Evolutionary conservation across 1,140 invertebrate species (phyloP).

Genomic region (Dendroctonus ponderosae): DNA sequence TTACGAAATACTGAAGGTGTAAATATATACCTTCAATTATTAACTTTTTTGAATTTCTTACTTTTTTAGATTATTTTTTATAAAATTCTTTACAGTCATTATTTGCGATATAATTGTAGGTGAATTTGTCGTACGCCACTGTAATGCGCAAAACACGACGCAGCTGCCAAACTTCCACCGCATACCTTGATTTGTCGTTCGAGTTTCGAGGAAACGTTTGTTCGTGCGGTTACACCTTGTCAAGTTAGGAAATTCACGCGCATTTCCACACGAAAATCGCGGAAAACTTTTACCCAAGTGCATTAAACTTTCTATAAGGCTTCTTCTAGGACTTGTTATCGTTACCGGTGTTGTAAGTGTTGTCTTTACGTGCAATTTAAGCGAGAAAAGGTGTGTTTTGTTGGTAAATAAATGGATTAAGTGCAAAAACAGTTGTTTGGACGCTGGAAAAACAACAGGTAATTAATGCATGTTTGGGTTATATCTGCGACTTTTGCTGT

Average conservation of each 20-base stretch:
- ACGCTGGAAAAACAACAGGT: slow-evolving; percentile 37
- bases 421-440: slow-evolving; percentile 32
- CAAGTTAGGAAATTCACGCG: slow-evolving; percentile 25
- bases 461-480: slow-evolving; percentile 2
- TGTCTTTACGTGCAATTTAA: neutral
- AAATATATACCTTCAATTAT: too few species aligned
- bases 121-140: slow-evolving; percentile 8
- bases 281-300: slow-evolving; percentile 32
- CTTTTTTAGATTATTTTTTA: too few species aligned
- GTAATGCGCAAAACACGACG: slow-evolving; percentile 23
- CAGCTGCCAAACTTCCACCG: slow-evolving; percentile 28
- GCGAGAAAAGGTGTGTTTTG: slow-evolving; percentile 13
- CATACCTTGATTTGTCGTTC: slow-evolving; percentile 28
- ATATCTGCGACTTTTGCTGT: neutral
- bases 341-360: slow-evolving; percentile 17
- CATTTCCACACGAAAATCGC: slow-evolving; percentile 31
- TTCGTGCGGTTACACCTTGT: slow-evolving; percentile 29
- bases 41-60: too few species aligned
- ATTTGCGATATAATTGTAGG: too few species aligned
- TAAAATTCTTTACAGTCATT: too few species aligned
- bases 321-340: neutral
- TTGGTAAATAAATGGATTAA: slow-evolving; percentile 36
- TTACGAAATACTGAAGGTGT: too few species aligned
- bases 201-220: slow-evolving; percentile 27
- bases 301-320: slow-evolving; percentile 7